phyloP scores from a whole-genome alignment of 2,888 invertebrate species.

The Cistogaster globosa region DNA sequence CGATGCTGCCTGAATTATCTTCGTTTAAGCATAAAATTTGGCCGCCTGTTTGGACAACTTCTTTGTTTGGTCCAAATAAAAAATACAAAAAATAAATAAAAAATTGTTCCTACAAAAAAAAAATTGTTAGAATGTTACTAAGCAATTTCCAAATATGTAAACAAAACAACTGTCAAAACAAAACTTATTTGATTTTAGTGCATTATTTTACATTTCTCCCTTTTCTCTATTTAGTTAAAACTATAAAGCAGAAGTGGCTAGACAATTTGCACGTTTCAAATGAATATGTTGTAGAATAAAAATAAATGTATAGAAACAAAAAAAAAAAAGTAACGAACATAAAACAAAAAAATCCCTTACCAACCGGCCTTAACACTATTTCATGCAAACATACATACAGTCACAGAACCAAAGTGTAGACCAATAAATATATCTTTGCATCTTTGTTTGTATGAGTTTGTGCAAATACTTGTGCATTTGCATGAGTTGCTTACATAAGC shows the following conservation, averaged over 20 bases:
- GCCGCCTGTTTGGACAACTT: slow-evolving; percentile 4
- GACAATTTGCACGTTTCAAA: slow-evolving; percentile 68
- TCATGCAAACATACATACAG: neutral
- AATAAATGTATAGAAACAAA: slow-evolving; percentile 36
- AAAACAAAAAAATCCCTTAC: slow-evolving; percentile 8
- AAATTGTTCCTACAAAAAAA: slow-evolving; percentile 18
- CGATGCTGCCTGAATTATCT: slow-evolving; percentile 18
- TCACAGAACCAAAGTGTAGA: neutral
- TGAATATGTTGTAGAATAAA: slow-evolving; percentile 46
- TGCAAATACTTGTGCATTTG: slow-evolving; percentile 65
- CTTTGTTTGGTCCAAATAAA: slow-evolving; percentile 55
- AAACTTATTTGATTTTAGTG: slow-evolving; percentile 1
- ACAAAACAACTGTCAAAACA: neutral
- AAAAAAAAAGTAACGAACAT: slow-evolving; percentile 4
- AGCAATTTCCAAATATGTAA: too few relatives aligned
- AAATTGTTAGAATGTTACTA: too few relatives aligned
- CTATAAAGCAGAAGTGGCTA: slow-evolving; percentile 54
- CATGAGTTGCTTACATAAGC: slow-evolving; percentile 63
- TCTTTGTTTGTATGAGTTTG: slow-evolving; percentile 54
- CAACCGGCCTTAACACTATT: slow-evolving; percentile 3
- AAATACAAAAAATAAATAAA: slow-evolving; percentile 21
- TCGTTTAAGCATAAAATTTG: slow-evolving; percentile 49
- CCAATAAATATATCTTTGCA: slow-evolving; percentile 15
- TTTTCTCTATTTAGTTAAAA: slow-evolving; percentile 20
- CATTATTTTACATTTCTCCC: neutral